Evolutionary conservation across 2,797 vertebrate species (phyloP).

Genomic region (Triplophysa yarkandensis): DNA sequence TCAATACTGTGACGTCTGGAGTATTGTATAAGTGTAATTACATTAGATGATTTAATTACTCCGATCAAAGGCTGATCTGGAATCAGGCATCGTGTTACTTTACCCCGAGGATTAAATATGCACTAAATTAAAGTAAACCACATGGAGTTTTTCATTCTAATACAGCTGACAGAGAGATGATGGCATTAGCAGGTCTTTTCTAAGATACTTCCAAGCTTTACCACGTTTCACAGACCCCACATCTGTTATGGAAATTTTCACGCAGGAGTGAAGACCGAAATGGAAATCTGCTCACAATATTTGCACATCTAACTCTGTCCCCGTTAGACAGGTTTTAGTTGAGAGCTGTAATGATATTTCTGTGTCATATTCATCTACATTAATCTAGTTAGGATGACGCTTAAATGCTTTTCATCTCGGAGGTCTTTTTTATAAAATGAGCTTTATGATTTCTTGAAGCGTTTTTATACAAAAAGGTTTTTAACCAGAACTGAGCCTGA

Average conservation of each 20-base stretch:
- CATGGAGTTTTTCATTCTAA: conserved; percentile 24
- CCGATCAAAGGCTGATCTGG: conserved; percentile 17
- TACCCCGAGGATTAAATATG: neutral
- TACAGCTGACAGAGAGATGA: conserved; percentile 55
- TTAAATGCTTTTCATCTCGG: conserved; percentile 59
- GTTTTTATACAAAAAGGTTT: conserved; percentile 8
- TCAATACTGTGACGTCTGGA: conserved; percentile 15
- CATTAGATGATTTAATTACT: conserved; percentile 11
- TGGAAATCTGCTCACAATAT: conserved; percentile 70
- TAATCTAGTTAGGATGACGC: conserved; percentile 60
- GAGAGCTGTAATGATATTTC: conserved; percentile 64
- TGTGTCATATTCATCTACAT: conserved; percentile 65
- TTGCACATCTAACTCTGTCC: conserved; percentile 64
- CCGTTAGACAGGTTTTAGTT: conserved; percentile 61
- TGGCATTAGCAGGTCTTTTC: conserved; percentile 64
- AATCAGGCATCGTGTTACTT: neutral
- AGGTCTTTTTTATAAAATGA: conserved; percentile 59
- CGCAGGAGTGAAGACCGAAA: conserved; percentile 64
- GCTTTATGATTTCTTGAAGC: conserved; percentile 59
- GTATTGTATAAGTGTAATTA: neutral
- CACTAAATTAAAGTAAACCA: neutral
- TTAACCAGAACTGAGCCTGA: conserved; percentile 51
- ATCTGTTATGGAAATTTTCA: conserved; percentile 74
- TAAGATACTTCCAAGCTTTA: conserved; percentile 59
- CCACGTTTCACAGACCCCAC: conserved; percentile 71